Evolutionary conservation across 2,888 invertebrate species (phyloP).

Genomic region (Danaus chrysippus): DNA sequence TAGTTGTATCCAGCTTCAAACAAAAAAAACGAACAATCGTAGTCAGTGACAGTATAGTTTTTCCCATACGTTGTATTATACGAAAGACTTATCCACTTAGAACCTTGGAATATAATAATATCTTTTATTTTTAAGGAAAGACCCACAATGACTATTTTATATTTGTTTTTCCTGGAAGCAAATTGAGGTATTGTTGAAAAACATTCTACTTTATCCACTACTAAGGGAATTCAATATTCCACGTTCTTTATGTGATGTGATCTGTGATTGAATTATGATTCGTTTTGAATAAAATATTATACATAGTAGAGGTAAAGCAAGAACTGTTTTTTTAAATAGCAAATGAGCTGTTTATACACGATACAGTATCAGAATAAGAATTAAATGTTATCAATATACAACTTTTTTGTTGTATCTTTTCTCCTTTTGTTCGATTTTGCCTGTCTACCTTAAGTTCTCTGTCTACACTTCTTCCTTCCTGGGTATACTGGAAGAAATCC

Average conservation of each 20-base stretch:
- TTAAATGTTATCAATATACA: too few relatives aligned
- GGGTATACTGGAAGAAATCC: too few relatives aligned
- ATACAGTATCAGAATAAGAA: background rate
- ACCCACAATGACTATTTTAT: too few relatives aligned
- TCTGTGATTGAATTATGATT: background rate
- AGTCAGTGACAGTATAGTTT: too few relatives aligned
- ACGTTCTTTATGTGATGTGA: background rate
- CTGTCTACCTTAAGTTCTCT: too few relatives aligned
- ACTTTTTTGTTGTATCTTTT: too few relatives aligned
- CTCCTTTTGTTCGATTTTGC: too few relatives aligned
- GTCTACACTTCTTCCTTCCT: too few relatives aligned
- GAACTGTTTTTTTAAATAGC: background rate
- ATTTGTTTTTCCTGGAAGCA: background rate
- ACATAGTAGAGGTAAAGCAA: background rate
- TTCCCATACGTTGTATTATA: too few relatives aligned
- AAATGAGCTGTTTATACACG: background rate
- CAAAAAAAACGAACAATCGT: background rate
- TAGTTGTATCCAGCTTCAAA: constrained; percentile 11
- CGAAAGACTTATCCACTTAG: too few relatives aligned
- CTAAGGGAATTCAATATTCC: constrained; percentile 5
- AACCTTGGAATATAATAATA: too few relatives aligned
- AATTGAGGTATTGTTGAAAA: constrained; percentile 7
- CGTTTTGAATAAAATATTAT: constrained; percentile 7
- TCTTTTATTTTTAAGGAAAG: background rate
- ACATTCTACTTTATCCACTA: constrained; percentile 4